Base-by-base conservation (phyloP, 1,140 invertebrate species). In the Carposina sasakii region DNA sequence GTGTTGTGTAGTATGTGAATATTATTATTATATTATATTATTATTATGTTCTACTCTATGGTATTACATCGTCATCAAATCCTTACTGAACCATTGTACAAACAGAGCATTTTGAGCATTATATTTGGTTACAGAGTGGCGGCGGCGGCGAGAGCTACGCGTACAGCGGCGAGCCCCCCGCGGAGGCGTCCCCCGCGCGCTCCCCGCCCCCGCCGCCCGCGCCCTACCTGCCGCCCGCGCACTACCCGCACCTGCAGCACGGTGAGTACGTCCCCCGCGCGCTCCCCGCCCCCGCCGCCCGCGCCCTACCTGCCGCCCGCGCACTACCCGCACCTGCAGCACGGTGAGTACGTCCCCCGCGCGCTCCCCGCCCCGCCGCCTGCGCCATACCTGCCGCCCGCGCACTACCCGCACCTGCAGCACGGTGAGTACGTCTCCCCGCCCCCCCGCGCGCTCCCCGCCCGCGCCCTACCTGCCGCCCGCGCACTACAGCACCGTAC, bases 401-500 rank as follows among this genome's bases (percentile, higher is more conserved):
- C n/a, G n/a, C 76, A 75, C 63, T 74, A 74, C 42, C 52, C 69
- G 43, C 64, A 71, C 37, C 68, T 50, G 37, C 54, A 65, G 49
- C 62, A 73, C 56, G 63, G 67, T 69, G 15, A 60, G 48, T 50
- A 23, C 51, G 44, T 65, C 34, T 9, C 12, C 34, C 33, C 22
- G 6, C 19, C 22, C 66, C 54, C 73, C 75, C 24, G 65, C 70
- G 48, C 74, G 75, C 52, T 71, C 68, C 4, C 87, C 94, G 93
- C 84, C 91, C 93, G 62, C 96, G 92, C 86, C 94, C 91, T 60
- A 93, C 93, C 23, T 92, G 89, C 82, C 93, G 91, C 54, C 94
- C 92, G 15, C 96, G 94, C 78, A 96, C 93, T 54, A 95, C 95
- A n/a, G n/a, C n/a, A n/a, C n/a, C n/a, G n/a, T 76, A 86, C n/a